Evolutionary conservation across 2,797 vertebrate species (phyloP).

Genomic region (Neomorphus geoffroyi): DNA sequence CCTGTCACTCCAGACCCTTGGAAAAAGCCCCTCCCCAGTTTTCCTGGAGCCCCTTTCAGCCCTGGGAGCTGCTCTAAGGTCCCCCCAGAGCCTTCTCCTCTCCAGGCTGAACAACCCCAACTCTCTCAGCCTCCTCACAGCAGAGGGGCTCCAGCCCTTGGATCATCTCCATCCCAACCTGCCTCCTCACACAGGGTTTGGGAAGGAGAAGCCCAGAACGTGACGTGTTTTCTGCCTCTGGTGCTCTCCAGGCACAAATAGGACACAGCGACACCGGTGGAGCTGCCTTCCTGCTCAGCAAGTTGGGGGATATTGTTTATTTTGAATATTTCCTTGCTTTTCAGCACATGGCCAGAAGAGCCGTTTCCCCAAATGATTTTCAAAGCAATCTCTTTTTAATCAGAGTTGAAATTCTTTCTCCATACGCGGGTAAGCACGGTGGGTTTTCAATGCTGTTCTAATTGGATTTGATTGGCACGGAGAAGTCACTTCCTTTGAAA

Average conservation of each 20-base stretch:
- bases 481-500: not conserved
- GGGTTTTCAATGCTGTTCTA: accelerated
- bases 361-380: not conserved
- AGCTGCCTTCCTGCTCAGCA: not conserved
- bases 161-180: no score
- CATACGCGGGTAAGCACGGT: accelerated
- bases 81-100: no score
- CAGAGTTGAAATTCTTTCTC: not conserved
- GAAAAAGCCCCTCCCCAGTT: no score
- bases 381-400: not conserved
- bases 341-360: accelerated
- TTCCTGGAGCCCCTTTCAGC: no score
- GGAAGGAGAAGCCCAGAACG: not conserved
- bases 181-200: no score
- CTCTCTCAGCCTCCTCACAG: no score
- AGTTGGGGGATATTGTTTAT: not conserved
- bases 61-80: no score
- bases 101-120: no score
- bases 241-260: not conserved
- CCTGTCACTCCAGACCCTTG: no score
- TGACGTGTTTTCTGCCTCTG: not conserved
- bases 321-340: not conserved
- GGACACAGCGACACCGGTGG: accelerated
- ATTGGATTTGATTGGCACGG: not conserved
- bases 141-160: no score